Conservation (phyloP, 2,888 invertebrate genomes). For the Athrips mouffetella region DNA sequence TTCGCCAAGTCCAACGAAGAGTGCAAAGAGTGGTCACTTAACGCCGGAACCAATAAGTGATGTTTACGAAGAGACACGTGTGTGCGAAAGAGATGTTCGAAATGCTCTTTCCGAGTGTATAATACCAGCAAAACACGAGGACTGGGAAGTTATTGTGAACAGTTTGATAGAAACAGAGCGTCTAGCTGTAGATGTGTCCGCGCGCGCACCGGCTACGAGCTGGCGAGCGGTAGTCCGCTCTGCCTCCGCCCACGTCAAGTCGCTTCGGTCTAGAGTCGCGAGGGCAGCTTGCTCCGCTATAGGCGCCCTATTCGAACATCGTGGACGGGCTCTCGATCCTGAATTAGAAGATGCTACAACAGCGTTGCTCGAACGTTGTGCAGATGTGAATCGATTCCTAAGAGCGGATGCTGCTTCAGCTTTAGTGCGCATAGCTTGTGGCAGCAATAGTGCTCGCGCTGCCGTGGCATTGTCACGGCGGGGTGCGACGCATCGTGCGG, state of each 20-base stretch:
- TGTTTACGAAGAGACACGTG: slow-evolving; percentile 33
- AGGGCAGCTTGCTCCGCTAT: slow-evolving; percentile 91
- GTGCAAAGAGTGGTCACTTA: slow-evolving; percentile 35
- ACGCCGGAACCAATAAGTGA: slow-evolving; percentile 45
- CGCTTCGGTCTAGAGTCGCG: slow-evolving; percentile 95
- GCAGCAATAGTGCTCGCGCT: slow-evolving; percentile 83
- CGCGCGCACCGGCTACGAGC: slow-evolving; percentile 83
- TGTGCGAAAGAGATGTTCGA: slow-evolving; percentile 55
- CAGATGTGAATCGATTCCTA: slow-evolving; percentile 96
- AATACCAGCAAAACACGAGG: slow-evolving; percentile 81
- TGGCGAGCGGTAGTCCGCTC: slow-evolving; percentile 83
- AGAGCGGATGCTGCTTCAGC: slow-evolving; percentile 92
- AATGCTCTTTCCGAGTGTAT: slow-evolving; percentile 60
- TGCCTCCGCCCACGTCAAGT: slow-evolving; percentile 88
- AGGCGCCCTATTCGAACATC: slow-evolving; percentile 85
- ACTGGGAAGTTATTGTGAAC: slow-evolving; percentile 89
- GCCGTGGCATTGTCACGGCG: slow-evolving; percentile 82
- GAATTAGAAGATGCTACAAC: slow-evolving; percentile 92
- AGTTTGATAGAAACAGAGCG: slow-evolving; percentile 84
- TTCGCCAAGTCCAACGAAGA: slow-evolving; percentile 35
- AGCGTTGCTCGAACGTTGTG: slow-evolving; percentile 90
- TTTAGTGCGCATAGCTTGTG: slow-evolving; percentile 88
- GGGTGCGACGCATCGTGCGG: slow-evolving; percentile 90
- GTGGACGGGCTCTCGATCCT: slow-evolving; percentile 78
- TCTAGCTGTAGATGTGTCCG: slow-evolving; percentile 82